Base-by-base conservation (phyloP, 2,888 invertebrate genomes). In the Anaspis maculata region DNA sequence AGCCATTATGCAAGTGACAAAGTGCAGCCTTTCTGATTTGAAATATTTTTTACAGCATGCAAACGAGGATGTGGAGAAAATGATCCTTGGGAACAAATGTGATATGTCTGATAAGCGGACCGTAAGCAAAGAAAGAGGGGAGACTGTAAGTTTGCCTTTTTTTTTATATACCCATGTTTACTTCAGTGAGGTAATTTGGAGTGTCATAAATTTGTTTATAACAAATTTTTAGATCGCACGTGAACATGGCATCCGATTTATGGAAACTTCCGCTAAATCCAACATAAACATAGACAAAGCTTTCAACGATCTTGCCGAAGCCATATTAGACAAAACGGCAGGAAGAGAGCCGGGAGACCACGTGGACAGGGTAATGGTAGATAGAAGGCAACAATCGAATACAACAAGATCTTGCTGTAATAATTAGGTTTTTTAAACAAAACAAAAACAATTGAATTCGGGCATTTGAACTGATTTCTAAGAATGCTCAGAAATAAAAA, bases 11-110 rank as follows among this genome's bases (percentile, higher is more conserved):
- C n/a, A n/a, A n/a, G n/a, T n/a, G n/a, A n/a, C n/a, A n/a, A n/a
- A n/a, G n/a, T n/a, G n/a, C n/a, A n/a, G n/a, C n/a, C n/a, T n/a
- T n/a, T n/a, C n/a, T n/a, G n/a, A n/a, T n/a, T n/a, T n/a, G n/a
- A n/a, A n/a, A n/a, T 25, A 27, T 40, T 45, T 34, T 45, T 70
- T 68, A 15, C 60, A 92, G 92, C 95, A 95, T 68, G 95, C 95
- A 13, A 95, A 92, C 70, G 94, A 94, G 70, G 95, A 96, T 71
- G 95, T 96, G 32, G 95, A 96, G 64, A 95, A 94, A 70, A 95
- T 96, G 95, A 94, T 96, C 56, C 72, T 96, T 56, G 96, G 95
- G 45, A 96, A 96, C 69, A 96, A 96, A 72, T 92, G 94, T 75
- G 96, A 96, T 72, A 90, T 94, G 90, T 86, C 90, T 53, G 94